Evolutionary conservation across 35 echinoderm and acorn worm genomes (phyloP), one percentile per base, ranked within the genome.

Genomic region (Stichopus chloronotus): DNA sequence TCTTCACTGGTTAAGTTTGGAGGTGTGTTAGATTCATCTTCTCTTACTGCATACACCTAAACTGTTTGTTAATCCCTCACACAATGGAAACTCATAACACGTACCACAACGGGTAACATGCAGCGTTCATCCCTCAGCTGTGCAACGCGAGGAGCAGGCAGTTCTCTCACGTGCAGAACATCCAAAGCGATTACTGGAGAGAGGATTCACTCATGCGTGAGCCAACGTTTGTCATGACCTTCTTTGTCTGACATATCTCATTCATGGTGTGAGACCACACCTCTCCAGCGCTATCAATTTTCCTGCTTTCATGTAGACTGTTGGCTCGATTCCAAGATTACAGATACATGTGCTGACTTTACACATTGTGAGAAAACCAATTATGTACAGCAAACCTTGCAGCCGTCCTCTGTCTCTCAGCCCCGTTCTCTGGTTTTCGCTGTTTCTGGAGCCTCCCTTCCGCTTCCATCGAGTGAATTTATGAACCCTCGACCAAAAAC

Each of bases 401-500:
- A 20, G n/a, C 4, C 69, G 20, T 65, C 61, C 30, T 43, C 30
- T 3, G 30, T 43, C 30, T 43, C 30, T 43, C 30, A 43, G 30
- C 30, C 30, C 30, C 30, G 30, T 43, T 43, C 30, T 43, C 30
- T 43, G 30, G 30, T 43, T 43, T 43, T 43, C 30, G 30, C 30
- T 43, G 30, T 43, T 43, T 43, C 0, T 3, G 30, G 30, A 43
- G 30, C 30, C 30, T 43, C 30, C 30, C 30, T 7, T 74, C 7
- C 22, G 5, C 54, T 54, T 9, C 80, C 52, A 16, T 20, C 17
- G 14, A 5, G 3, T 56, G 80, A 83, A 83, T 52, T 83, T 83
- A 12, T 83, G 80, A 83, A 83, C 80, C 79, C 80, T 79, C 30
- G 22, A 56, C 55, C 56, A 83, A 12, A 30, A 13, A n/a, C 12